Evolutionary conservation across 2,113 vertebrate species (phyloP).

Genomic region (Romanogobio albipinnatus): DNA sequence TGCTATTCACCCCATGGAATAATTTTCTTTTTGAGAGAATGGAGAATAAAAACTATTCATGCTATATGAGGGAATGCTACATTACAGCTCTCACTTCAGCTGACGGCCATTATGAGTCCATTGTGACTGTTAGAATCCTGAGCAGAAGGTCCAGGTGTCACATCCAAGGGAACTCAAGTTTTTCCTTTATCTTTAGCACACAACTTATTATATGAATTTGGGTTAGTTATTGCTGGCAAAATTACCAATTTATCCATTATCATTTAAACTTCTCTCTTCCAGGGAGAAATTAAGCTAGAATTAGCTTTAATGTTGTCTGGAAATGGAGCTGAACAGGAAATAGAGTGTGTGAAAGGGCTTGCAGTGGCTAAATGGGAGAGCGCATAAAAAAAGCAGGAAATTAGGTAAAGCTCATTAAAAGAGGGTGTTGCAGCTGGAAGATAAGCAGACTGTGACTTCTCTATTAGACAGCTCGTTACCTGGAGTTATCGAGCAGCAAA

Average conservation of each 20-base stretch:
- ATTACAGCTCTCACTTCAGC: slow-evolving; percentile 9
- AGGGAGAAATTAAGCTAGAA: slow-evolving; percentile 39
- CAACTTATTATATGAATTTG: slow-evolving; percentile 22
- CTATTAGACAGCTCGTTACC: slow-evolving; percentile 59
- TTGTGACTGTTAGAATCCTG: not conserved
- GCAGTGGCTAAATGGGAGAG: slow-evolving; percentile 44
- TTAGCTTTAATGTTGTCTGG: slow-evolving; percentile 55
- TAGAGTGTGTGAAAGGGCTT: slow-evolving; percentile 45
- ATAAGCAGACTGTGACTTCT: slow-evolving; percentile 58
- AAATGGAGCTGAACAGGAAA: slow-evolving; percentile 63
- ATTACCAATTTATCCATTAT: slow-evolving; percentile 36
- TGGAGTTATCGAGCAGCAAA: slow-evolving; percentile 56
- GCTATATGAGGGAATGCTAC: not conserved
- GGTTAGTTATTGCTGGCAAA: slow-evolving; percentile 11
- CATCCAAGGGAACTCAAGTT: slow-evolving; percentile 5
- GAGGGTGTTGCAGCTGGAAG: slow-evolving; percentile 52
- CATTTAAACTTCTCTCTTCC: slow-evolving; percentile 38
- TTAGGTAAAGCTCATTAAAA: slow-evolving; percentile 61
- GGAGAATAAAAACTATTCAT: slow-evolving; percentile 14
- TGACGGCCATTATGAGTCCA: not conserved
- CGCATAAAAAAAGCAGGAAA: slow-evolving; percentile 53
- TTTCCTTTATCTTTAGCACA: slow-evolving; percentile 4
- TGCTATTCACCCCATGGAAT: not conserved
- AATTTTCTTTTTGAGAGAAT: slow-evolving; percentile 7
- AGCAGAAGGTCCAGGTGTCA: not conserved